phyloP scores from a whole-genome alignment of 1,140 invertebrate genomes.

The Littorina saxatilis region DNA sequence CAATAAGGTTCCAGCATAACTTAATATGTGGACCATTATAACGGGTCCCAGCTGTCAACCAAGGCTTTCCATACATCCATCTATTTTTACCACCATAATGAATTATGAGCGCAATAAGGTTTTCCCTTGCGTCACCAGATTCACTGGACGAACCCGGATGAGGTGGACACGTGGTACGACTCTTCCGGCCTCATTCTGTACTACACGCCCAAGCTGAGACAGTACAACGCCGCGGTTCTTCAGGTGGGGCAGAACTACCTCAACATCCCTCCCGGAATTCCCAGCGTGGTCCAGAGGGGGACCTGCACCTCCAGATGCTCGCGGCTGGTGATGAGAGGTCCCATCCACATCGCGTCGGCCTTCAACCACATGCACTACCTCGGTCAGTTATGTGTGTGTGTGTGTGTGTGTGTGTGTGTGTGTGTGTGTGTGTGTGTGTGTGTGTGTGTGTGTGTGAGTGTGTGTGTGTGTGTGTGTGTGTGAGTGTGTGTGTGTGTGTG shows the following conservation, averaged over 20 bases:
- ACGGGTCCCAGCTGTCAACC: too few species aligned
- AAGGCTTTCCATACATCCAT: too few species aligned
- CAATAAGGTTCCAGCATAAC: too few species aligned
- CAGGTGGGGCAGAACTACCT: constrained; percentile 4
- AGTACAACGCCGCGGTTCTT: constrained; percentile 5
- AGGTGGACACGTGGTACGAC: constrained; percentile 27
- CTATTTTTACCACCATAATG: too few species aligned
- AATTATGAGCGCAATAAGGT: too few species aligned
- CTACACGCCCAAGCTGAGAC: constrained; percentile 39
- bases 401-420: too few species aligned
- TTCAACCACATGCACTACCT: constrained; percentile 39
- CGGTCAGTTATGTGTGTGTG: not conserved
- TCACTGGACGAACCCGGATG: constrained; percentile 53
- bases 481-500: too few species aligned
- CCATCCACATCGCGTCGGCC: not conserved
- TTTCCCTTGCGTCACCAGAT: too few species aligned
- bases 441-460: too few species aligned
- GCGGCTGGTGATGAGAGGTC: not conserved
- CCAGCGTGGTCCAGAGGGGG: not conserved
- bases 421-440: too few species aligned
- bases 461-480: too few species aligned
- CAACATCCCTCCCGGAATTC: constrained; percentile 1
- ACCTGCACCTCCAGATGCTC: constrained; percentile 21
- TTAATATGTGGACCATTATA: too few species aligned
- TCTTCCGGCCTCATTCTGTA: constrained; percentile 48